Percentiles rank a stretch among this genome's conserved stretches.
phyloP scores from a whole-genome alignment of 2,888 invertebrate species.

The Ctena decussata region DNA sequence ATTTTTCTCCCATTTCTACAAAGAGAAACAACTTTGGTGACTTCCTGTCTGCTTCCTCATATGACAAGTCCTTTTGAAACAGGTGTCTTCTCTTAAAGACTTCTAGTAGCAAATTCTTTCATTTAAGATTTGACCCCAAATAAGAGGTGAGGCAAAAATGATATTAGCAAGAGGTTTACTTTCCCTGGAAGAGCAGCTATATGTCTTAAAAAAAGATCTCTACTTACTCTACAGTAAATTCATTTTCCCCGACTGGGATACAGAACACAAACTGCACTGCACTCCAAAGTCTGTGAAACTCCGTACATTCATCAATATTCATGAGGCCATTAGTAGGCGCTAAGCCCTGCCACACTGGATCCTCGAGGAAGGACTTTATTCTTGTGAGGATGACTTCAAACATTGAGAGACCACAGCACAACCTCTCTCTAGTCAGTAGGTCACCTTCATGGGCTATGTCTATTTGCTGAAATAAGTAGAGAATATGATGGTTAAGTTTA shows the following conservation, averaged over 20 bases:
- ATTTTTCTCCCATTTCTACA: too few species aligned
- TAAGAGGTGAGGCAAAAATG: too few species aligned
- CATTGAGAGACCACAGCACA: conserved; percentile 99
- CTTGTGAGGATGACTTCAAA: conserved; percentile 97
- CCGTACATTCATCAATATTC: conserved; percentile 98
- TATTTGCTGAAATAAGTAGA: conserved; percentile 91
- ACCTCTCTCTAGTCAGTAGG: conserved; percentile 97
- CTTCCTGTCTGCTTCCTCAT: too few species aligned
- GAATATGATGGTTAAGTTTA: too few species aligned
- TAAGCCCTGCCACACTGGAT: conserved; percentile 93
- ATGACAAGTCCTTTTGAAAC: too few species aligned
- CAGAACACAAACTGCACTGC: conserved; percentile 99
- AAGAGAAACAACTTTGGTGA: too few species aligned
- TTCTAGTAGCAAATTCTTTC: too few species aligned
- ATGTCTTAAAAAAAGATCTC: not conserved
- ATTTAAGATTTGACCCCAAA: too few species aligned
- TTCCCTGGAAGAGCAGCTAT: too few species aligned
- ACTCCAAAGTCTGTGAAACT: conserved; percentile 98
- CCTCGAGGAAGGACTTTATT: conserved; percentile 92
- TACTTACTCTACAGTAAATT: conserved; percentile 98
- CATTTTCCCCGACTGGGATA: conserved; percentile 97
- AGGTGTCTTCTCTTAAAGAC: too few species aligned
- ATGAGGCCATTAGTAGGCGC: conserved; percentile 96
- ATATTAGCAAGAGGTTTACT: too few species aligned
- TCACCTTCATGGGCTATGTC: conserved; percentile 98